These are phyloP conservation scores for Apamea anceps DNA, from an alignment of 2,888 invertebrate genomes.

Conservation along the genomic window DNA sequence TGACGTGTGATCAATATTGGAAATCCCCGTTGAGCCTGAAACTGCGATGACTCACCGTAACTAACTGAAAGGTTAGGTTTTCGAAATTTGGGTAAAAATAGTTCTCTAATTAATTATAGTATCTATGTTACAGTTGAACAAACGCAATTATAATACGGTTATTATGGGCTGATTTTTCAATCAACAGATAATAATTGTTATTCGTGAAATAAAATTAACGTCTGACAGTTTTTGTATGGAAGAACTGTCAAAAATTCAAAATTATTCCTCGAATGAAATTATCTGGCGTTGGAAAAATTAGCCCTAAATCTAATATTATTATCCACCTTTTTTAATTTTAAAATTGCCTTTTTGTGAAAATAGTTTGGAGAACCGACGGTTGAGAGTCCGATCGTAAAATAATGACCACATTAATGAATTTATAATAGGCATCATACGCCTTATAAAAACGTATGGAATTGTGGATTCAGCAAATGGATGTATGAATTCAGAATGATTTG, in stretches of 20 bases:
- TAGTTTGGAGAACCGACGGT: background rate
- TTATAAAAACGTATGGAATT: constrained; percentile 13
- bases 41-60: constrained; percentile 57
- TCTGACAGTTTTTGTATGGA: no score
- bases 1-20: constrained; percentile 81
- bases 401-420: constrained; percentile 1
- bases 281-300: no score
- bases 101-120: background rate
- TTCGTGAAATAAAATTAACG: no score
- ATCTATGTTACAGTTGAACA: background rate
- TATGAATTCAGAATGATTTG: constrained; percentile 65
- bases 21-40: constrained; percentile 72
- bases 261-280: no score
- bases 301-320: background rate
- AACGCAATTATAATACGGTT: background rate
- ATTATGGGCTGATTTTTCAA: no score
- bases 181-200: no score
- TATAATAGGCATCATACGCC: constrained; percentile 2
- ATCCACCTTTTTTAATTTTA: background rate
- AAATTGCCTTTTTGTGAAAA: background rate
- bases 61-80: constrained; percentile 17
- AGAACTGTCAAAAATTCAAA: no score
- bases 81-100: background rate
- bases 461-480: constrained; percentile 49
- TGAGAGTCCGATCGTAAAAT: background rate